Base-by-base conservation (phyloP, 2,113 vertebrate species). In the Perca fluviatilis region DNA sequence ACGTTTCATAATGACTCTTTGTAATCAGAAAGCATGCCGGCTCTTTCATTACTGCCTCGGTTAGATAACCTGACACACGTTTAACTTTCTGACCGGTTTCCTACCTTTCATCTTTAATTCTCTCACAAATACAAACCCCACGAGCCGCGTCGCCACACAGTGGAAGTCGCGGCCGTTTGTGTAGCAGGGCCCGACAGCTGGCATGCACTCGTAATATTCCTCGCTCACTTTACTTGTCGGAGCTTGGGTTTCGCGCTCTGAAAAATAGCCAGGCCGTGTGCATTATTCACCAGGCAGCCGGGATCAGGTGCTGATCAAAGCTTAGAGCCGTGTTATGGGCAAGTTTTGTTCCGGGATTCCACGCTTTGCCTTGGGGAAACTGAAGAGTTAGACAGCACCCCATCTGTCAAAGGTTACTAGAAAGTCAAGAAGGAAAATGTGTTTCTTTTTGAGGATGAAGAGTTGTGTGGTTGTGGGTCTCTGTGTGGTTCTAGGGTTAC, bases 231-330 rank as follows among this genome's bases (percentile, higher is more conserved):
- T 62, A 78, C 93, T 85, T 79, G 69, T 62, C 49, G 74, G 83
- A 92, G 95, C 88, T 97, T 92, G 87, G 89, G 94, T 97, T 97
- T 96, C 96, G 92, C 84, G 83, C 85, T 56, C 1, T 88, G 92
- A 95, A 89, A 94, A 94, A 94, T 79, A 86, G 83, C 90, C 91
- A 62, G 74, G 77, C 74, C 16, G 65, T 84, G 94, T 97, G 93
- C 93, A 97, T 97, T 96, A 97, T 97, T 97, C 94, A 97, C 90
- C 90, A 93, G 91, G 88, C 86, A 2, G 67, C 77, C 3, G 73
- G 93, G 93, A 94, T 95, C 95, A 65, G 95, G 89, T 95, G 92
- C 84, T 84, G 86, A 93, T 89, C 85, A 61, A 90, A 91, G 81
- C 86, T 61, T 58, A 53, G 58, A 47, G 77, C 16, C 27, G 49